A percentile compares a stretch with the other conserved stretches of the same genome.
phyloP scores from a whole-genome alignment of 2,113 vertebrate species.

The Gnathonemus longibarbis region DNA sequence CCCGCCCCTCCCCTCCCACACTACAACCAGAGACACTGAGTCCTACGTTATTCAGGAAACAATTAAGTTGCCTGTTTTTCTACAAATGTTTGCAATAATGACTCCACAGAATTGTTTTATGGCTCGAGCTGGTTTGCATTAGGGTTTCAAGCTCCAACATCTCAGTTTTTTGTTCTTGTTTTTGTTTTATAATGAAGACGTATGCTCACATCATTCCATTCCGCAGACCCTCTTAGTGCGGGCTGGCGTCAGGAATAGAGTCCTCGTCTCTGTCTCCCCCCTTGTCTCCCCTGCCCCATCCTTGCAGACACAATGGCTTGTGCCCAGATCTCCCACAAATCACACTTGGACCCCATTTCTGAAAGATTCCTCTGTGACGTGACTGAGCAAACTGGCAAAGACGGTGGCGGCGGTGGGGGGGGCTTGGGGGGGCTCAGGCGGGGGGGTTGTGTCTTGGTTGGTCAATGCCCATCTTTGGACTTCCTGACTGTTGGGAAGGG shows the following conservation, averaged over 20 bases:
- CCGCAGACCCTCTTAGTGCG: not conserved
- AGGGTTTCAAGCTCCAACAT: conserved; percentile 37
- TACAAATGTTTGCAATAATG: conserved; percentile 30
- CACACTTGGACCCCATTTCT: conserved; percentile 4
- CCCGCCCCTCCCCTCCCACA: not conserved
- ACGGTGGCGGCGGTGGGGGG: not conserved
- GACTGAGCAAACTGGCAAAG: not conserved
- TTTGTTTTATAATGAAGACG: not conserved
- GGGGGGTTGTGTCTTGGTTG: not conserved
- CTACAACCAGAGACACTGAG: not conserved
- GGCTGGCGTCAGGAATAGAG: conserved; percentile 6
- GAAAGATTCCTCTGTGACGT: not conserved
- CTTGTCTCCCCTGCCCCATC: not conserved
- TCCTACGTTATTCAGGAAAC: conserved; percentile 45
- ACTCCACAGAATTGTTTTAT: conserved; percentile 29
- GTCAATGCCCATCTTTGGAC: not conserved
- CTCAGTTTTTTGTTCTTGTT: not conserved
- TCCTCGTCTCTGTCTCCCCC: not conserved
- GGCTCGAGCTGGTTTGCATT: conserved; percentile 26
- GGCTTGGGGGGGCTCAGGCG: no score
- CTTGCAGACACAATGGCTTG: conserved; percentile 4
- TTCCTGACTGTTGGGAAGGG: not conserved
- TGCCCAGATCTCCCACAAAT: conserved; percentile 17
- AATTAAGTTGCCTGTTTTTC: conserved; percentile 37
- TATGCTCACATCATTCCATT: conserved; percentile 16